Conservation (phyloP, 1,140 invertebrate genomes). For the Schlechtendalia chinensis region DNA sequence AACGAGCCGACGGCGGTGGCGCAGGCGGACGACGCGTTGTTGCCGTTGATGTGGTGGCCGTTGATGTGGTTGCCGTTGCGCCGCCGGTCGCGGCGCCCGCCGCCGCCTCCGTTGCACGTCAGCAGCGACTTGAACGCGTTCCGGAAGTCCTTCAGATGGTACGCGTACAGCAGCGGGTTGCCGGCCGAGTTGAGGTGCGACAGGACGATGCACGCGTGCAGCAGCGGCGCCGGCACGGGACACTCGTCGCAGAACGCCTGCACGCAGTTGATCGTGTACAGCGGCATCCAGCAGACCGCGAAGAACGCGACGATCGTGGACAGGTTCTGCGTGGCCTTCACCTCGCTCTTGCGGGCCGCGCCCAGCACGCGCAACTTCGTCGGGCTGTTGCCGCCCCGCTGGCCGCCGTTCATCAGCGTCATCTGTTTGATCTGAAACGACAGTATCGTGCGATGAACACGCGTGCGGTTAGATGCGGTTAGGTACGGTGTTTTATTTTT, state of each 20-base stretch:
- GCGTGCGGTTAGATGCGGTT: no score
- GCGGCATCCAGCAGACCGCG: conserved; percentile 87
- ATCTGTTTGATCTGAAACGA: conserved; percentile 60
- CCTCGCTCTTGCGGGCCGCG: conserved; percentile 78
- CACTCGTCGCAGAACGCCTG: conserved; percentile 74
- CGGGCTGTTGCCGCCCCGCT: conserved; percentile 8
- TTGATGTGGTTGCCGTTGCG: background rate
- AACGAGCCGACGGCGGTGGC: background rate
- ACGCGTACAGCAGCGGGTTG: conserved; percentile 85
- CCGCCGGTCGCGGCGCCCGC: background rate
- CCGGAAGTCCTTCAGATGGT: conserved; percentile 82
- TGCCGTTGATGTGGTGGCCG: no score
- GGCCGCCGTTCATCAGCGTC: conserved; percentile 62
- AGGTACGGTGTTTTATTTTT: no score
- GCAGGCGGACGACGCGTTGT: background rate
- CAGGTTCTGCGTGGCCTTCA: conserved; percentile 86
- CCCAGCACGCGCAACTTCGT: conserved; percentile 76
- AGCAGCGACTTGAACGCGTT: conserved; percentile 61
- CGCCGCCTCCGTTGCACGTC: conserved; percentile 30
- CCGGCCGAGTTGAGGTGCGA: conserved; percentile 86
- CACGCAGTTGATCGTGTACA: conserved; percentile 88
- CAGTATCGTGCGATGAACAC: no score
- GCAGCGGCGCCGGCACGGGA: conserved; percentile 66
- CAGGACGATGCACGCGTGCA: conserved; percentile 80
- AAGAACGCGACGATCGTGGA: conserved; percentile 89